Conservation (phyloP, 2,888 invertebrate species). For the Tethea ocularis region DNA sequence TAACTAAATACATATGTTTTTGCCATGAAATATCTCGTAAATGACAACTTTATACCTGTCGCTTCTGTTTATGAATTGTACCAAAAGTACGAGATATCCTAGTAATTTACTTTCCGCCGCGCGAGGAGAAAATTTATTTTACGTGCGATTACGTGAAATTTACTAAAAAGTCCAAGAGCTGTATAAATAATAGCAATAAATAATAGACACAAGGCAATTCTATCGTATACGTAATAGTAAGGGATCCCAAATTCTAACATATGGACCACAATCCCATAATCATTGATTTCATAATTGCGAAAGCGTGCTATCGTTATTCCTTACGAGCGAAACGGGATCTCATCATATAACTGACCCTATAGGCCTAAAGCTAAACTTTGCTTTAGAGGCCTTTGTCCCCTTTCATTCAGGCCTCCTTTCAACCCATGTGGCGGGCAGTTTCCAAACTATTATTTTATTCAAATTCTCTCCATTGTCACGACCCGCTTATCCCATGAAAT, state of each 20-base stretch:
- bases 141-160: constrained; percentile 24
- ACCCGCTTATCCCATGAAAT: constrained; percentile 45
- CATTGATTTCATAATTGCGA: background rate
- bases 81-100: constrained; percentile 19
- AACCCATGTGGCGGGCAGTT: constrained; percentile 54
- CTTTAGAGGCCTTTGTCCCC: constrained; percentile 48
- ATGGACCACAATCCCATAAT: constrained; percentile 2
- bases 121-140: constrained; percentile 28
- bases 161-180: constrained; percentile 18
- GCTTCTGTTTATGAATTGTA: background rate
- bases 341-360: constrained; percentile 11
- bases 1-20: no score
- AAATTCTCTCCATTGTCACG: constrained; percentile 62
- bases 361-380: constrained; percentile 29
- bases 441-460: constrained; percentile 75
- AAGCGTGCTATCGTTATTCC: constrained; percentile 11
- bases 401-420: constrained; percentile 35
- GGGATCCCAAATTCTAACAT: background rate
- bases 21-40: no score
- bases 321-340: constrained; percentile 14
- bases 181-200: background rate
- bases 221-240: background rate
- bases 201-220: background rate
- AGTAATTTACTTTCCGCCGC: constrained; percentile 32
- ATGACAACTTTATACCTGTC: background rate